Base-by-base conservation (phyloP, 2,888 invertebrate species). In the Fissipunctia ypsillon region DNA sequence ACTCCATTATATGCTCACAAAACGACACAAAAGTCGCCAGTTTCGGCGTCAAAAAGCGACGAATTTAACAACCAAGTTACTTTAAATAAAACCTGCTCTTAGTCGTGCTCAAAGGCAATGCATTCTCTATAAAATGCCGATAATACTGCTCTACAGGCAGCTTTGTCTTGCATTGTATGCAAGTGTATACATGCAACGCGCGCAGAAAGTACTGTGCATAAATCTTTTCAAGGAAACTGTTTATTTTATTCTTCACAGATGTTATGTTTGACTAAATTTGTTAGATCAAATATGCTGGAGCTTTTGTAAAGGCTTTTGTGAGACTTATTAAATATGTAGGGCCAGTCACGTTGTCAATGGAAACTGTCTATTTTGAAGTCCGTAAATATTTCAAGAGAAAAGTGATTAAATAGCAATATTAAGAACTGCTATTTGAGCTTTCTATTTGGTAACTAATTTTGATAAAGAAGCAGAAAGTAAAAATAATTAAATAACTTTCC, bases 61-160 rank as follows among this genome's bases (percentile, higher is more conserved):
- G 48, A 77, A 52, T 81, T 57, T 68, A 69, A 59, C 59, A 71
- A 72, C 76, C 78, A 81, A 83, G 77, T 86, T 76, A 78, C 78
- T 86, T 84, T 84, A 87, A 84, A 84, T 83, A 88, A 90, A 87
- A 84, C 56, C 71, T 76, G 61, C 69, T 80, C 72, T 75, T 67
- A 61, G 61, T 61, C 76, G 61, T 84, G 83, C 85, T 83, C 85
- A 88, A 88, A 90, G 85, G 87, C 87, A 83, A 84, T 87, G 88
- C 87, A 89, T 90, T 89, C 87, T 86, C 88, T 89, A 87, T 90
- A 90, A 90, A 92, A 90, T 84, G 82, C 84, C 91, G 91, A 92
- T 92, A 92, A 90, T 91, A 86, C 86, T 73, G 86, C 87, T 85
- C 87, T 86, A 87, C 85, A 80, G 78, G 74, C 79, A 73, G 88